Conservation (phyloP, 1,140 invertebrate species). For the Orchesella cincta region DNA sequence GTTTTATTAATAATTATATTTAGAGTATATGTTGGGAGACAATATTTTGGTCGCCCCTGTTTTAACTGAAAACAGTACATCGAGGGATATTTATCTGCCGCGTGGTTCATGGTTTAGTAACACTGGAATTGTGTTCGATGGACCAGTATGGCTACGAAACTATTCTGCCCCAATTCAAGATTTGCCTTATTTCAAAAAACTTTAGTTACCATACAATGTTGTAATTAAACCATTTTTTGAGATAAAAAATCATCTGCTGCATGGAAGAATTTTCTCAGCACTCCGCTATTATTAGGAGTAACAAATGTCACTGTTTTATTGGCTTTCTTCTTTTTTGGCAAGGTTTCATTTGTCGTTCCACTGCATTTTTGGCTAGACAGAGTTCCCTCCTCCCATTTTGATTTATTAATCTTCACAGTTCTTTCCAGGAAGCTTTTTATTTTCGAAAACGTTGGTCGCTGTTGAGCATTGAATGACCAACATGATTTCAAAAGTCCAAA, state of each 20-base stretch:
- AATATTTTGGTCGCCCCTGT: slow-evolving; percentile 82
- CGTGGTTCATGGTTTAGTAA: slow-evolving; percentile 68
- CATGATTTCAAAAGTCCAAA: background rate
- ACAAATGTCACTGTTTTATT: background rate
- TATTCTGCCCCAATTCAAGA: slow-evolving; percentile 68
- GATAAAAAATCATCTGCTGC: background rate
- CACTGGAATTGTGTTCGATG: slow-evolving; percentile 60
- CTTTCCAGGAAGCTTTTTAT: slow-evolving; percentile 4
- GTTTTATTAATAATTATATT: slow-evolving; percentile 41
- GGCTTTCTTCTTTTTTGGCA: background rate
- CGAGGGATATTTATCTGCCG: slow-evolving; percentile 76
- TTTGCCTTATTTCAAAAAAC: slow-evolving; percentile 58
- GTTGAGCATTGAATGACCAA: background rate
- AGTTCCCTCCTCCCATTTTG: background rate
- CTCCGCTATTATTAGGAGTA: background rate
- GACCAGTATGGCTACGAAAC: slow-evolving; percentile 67
- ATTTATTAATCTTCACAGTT: background rate
- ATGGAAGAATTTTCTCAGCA: background rate
- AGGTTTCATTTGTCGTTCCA: background rate
- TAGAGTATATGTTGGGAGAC: slow-evolving; percentile 82
- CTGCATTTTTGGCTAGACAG: background rate
- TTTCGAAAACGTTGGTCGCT: background rate
- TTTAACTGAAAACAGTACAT: slow-evolving; percentile 64
- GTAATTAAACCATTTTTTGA: too few relatives aligned
- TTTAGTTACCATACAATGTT: too few relatives aligned